Evolutionary conservation across 1,140 invertebrate species (phyloP), one percentile per base, ranked within the genome.

Genomic region (Leptestheria dahalacensis): DNA sequence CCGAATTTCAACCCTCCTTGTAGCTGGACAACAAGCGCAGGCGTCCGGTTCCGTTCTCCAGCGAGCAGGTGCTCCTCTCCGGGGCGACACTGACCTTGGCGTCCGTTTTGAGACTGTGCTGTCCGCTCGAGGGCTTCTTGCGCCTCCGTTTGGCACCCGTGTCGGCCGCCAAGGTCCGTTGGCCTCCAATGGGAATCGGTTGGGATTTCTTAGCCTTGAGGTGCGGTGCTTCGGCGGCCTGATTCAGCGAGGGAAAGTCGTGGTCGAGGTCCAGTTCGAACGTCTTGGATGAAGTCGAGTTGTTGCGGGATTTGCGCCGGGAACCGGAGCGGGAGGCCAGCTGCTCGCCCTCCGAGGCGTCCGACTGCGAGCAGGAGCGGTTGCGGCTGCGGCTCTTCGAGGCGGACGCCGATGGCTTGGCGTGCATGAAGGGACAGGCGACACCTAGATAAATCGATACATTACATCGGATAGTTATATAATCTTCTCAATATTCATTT

Each of bases 191-290:
- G 53, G 53, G 26, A 33, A 55, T 55, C 20, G 53, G 53, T 12
- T 33, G 53, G 21, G 53, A 55, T 25, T 55, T 26, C 6, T 26
- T 52, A 15, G 33, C 4, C 52, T 26, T n/a, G 18, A n/a, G n/a
- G n/a, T n/a, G n/a, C n/a, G 52, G 53, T 12, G 20, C 53, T 20
- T n/a, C 1, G n/a, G 20, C 48, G 20, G 61, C 57, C 41, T 62
- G 62, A 11, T 63, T 63, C 21, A 67, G 57, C n/a, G 64, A 59
- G 9, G 66, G 66, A 48, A 67, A 67, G 57, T 67, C 66, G 48
- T 61, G 63, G 53, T 67, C 66, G n/a, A 64, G 66, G 28, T 64
- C 62, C 15, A 67, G 61, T 61, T 67, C 65, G 61, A 67, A 67
- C 6, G 62, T 63, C 12, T 61, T 64, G 53, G 26, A 29, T 28